Conservation (phyloP, 1,140 invertebrate species). For the Capitella teleta region DNA sequence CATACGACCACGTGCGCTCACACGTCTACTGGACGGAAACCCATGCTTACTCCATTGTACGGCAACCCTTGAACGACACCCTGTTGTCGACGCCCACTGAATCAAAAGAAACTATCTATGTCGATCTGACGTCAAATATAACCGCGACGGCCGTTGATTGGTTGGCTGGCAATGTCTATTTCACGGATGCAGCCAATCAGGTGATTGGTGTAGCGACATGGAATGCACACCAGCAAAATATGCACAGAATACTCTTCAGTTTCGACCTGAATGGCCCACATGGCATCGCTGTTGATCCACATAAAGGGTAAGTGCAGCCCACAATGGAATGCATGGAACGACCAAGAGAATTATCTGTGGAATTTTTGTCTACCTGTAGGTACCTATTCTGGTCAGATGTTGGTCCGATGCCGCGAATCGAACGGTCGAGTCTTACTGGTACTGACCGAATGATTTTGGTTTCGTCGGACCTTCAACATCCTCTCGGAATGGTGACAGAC, state of each 20-base stretch:
- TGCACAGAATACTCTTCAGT: not conserved
- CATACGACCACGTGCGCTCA: not conserved
- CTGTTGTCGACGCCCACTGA: too few relatives aligned
- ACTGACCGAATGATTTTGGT: not conserved
- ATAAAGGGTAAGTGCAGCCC: slow-evolving; percentile 1
- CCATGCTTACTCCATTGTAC: too few relatives aligned
- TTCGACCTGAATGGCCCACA: not conserved
- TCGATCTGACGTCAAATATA: not conserved
- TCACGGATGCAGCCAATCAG: slow-evolving; percentile 1
- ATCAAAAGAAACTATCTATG: too few relatives aligned
- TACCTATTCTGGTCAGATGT: not conserved
- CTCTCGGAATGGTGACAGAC: not conserved
- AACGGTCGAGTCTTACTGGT: not conserved
- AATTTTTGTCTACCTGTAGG: not conserved
- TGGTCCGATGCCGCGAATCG: not conserved
- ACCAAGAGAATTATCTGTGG: too few relatives aligned
- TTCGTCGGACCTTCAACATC: not conserved
- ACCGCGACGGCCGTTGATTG: slow-evolving; percentile 9
- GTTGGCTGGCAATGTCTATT: slow-evolving; percentile 5
- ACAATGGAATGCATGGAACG: too few relatives aligned
- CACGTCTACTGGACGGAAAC: not conserved
- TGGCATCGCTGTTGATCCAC: not conserved
- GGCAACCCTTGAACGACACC: too few relatives aligned
- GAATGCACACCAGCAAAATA: not conserved
- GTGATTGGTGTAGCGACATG: slow-evolving; percentile 4